Conservation (phyloP, 1,140 invertebrate species). For the Andricus grossulariae region DNA sequence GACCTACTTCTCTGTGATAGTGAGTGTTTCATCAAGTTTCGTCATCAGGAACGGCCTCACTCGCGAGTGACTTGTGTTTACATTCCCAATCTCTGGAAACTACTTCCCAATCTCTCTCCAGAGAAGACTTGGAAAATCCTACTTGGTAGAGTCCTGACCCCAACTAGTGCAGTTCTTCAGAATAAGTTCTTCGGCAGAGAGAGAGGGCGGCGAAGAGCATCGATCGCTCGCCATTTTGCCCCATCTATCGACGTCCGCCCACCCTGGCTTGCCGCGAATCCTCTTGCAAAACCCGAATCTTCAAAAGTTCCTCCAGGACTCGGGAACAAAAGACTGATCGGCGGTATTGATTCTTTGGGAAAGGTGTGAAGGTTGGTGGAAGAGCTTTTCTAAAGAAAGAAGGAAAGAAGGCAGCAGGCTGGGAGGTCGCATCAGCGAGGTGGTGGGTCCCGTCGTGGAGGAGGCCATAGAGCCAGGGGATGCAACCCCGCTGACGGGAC, state of each 20-base stretch:
- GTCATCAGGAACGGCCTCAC: not conserved
- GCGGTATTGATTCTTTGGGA: not conserved
- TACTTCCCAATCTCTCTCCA: no score
- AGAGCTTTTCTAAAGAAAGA: conserved; percentile 49
- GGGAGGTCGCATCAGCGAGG: conserved; percentile 75
- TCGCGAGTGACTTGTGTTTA: conserved; percentile 23
- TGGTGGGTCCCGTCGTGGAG: conserved; percentile 77
- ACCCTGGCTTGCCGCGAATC: not conserved
- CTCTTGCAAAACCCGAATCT: not conserved
- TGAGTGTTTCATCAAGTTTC: conserved; percentile 6
- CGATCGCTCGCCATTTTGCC: conserved; percentile 73
- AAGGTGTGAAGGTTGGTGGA: conserved; percentile 35
- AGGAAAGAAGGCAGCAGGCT: conserved; percentile 71
- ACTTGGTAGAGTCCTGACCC: not conserved
- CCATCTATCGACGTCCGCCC: conserved; percentile 27
- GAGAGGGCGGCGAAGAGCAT: conserved; percentile 48
- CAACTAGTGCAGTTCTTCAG: not conserved
- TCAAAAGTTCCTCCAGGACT: not conserved
- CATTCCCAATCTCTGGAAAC: not conserved
- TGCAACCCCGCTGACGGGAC: conserved; percentile 75
- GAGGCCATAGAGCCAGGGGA: conserved; percentile 75
- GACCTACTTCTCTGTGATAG: not conserved
- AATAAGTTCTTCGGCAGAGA: conserved; percentile 3
- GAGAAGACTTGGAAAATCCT: no score
- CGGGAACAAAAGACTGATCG: conserved; percentile 12